Base-by-base conservation (phyloP, 2,797 vertebrate genomes). In the Silurus aristotelis region DNA sequence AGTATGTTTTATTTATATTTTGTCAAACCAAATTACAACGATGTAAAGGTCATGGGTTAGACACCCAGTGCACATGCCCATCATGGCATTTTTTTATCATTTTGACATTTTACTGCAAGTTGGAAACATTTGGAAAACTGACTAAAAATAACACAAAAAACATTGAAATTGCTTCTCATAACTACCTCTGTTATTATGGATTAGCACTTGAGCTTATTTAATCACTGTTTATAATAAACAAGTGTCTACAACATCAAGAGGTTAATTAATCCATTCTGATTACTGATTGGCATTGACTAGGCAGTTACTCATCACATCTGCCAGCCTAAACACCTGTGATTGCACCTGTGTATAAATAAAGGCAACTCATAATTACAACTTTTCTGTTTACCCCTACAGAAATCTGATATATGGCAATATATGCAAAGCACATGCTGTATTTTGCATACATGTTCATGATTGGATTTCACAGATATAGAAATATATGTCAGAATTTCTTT, bases 251-350 rank as follows among this genome's bases (percentile, higher is more conserved):
- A 76, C 48, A 73, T 86, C 61, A 52, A 83, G 80, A 85, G 67
- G 70, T 63, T 81, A 85, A 86, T 86, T 85, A 88, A 88, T 82
- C 64, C 71, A 76, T 78, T 80, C 46, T 88, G 81, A 85, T 86
- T 87, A 83, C 31, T 79, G 58, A 46, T 25, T 77, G 15, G 15
- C 73, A 76, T 19, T 58, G 15, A 20, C 76, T 61, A 61, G 27
- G 56, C 56, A 60, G 56, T 78, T 7, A 43, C 27, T 43, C 19
- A 78, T 38, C 19, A 77, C 14, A 38, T 38, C 5, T 78, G 56
- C 27, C 12, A 77, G 52, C n/a, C n/a, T 55, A 55, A 75, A 56
- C 72, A 75, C n/a, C 52, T 75, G 72, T 75, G 70, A 52, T 72
- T 72, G 72, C 72, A 78, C 75, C 75, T 78, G 75, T 78, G 27